A percentile compares a stretch with the other conserved stretches of the same genome.
phyloP scores from a whole-genome alignment of 2,888 invertebrate genomes.

The Ennomos erosarius region DNA sequence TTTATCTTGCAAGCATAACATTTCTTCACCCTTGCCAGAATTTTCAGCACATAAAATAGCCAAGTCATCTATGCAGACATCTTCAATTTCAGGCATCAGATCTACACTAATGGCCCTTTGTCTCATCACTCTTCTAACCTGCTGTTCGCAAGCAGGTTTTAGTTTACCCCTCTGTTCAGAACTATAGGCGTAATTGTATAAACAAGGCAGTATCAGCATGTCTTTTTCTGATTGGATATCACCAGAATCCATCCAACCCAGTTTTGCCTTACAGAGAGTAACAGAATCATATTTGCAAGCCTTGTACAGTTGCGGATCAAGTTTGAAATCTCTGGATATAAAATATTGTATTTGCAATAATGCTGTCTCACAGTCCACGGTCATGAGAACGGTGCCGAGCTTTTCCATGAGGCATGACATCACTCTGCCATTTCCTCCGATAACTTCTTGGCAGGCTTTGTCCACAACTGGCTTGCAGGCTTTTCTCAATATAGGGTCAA shows the following conservation, averaged over 20 bases:
- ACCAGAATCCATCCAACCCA: conserved; percentile 89
- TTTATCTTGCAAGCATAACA: conserved; percentile 95
- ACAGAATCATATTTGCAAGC: conserved; percentile 95
- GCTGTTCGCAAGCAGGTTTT: conserved; percentile 87
- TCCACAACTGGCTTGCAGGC: conserved; percentile 95
- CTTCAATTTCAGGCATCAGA: conserved; percentile 97
- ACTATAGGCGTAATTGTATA: conserved; percentile 90
- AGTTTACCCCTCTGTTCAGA: conserved; percentile 80
- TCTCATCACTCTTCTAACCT: conserved; percentile 96
- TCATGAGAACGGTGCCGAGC: conserved; percentile 93
- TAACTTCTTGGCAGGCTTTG: conserved; percentile 89
- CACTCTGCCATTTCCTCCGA: conserved; percentile 91
- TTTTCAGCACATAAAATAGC: conserved; percentile 93
- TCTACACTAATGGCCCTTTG: conserved; percentile 97
- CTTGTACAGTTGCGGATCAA: conserved; percentile 95
- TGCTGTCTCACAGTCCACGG: conserved; percentile 94
- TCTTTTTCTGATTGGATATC: conserved; percentile 91
- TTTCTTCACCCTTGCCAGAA: conserved; percentile 95
- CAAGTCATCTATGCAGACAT: conserved; percentile 94
- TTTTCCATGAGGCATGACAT: conserved; percentile 98
- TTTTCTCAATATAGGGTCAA: conserved; percentile 95
- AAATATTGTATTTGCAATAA: conserved; percentile 99
- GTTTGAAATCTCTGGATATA: conserved; percentile 96
- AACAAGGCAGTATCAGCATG: conserved; percentile 94
- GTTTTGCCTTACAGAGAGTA: conserved; percentile 91